Evolutionary conservation across 1,140 invertebrate genomes (phyloP).

Genomic region (Dreissena rostriformis): DNA sequence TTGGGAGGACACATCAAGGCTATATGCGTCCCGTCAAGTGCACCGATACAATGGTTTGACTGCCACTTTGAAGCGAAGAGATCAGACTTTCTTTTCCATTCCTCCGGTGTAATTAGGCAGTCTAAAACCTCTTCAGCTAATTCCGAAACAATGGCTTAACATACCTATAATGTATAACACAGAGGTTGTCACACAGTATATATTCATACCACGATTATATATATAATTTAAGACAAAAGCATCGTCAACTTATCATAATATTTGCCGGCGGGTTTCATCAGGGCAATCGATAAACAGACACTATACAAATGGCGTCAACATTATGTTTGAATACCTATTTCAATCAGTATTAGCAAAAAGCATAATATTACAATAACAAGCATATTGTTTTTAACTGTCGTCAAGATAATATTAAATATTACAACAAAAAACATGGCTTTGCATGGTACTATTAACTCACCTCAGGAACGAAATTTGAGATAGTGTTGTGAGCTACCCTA

Average conservation of each 20-base stretch:
- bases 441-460: not conserved
- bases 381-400: too few relatives aligned
- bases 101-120: conserved; percentile 3
- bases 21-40: conserved; percentile 81
- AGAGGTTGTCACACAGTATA: not conserved
- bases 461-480: not conserved
- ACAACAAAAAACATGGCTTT: not conserved
- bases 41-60: conserved; percentile 78
- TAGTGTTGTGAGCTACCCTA: not conserved
- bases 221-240: not conserved
- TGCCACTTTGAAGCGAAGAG: conserved; percentile 71
- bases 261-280: not conserved
- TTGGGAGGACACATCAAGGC: conserved; percentile 71
- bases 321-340: too few relatives aligned
- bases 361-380: too few relatives aligned
- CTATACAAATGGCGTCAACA: not conserved
- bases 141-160: not conserved
- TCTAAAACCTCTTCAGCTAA: not conserved
- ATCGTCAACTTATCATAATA: not conserved
- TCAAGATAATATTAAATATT: too few relatives aligned
- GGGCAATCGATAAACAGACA: not conserved
- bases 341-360: too few relatives aligned
- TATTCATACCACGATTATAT: not conserved
- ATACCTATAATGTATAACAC: conserved; percentile 5
- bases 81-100: conserved; percentile 15